phyloP scores from a whole-genome alignment of 1,140 invertebrate species.

The Zaprionus ornatus region DNA sequence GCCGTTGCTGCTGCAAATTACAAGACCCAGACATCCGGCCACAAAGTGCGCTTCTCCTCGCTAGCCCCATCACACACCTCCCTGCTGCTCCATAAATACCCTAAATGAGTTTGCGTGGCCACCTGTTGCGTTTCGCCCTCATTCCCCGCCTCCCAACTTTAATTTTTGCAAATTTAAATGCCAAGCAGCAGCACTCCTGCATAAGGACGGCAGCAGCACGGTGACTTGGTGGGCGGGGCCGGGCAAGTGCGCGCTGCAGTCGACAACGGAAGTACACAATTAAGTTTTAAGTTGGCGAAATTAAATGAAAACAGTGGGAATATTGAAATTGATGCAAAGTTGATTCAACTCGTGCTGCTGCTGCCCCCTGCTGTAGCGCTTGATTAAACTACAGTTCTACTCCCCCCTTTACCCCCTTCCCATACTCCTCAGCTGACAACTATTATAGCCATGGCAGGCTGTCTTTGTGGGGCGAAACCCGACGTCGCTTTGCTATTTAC shows the following conservation, averaged over 20 bases:
- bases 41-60: constrained; percentile 54
- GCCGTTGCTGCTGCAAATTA: constrained; percentile 63
- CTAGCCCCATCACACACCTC: not conserved
- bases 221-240: constrained; percentile 1
- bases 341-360: constrained; percentile 47
- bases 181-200: constrained; percentile 10
- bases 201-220: not conserved
- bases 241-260: constrained; percentile 41
- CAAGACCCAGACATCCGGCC: constrained; percentile 68
- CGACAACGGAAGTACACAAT: constrained; percentile 71
- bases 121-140: constrained; percentile 64
- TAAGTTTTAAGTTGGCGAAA: constrained; percentile 81
- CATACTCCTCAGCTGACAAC: constrained; percentile 14
- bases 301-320: constrained; percentile 82
- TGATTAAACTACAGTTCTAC: constrained; percentile 67
- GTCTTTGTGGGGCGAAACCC: not conserved
- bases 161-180: constrained; percentile 81
- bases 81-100: constrained; percentile 39
- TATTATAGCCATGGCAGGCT: constrained; percentile 19
- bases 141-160: constrained; percentile 40
- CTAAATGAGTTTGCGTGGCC: constrained; percentile 63
- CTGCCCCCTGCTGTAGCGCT: constrained; percentile 42
- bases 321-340: constrained; percentile 82
- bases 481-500: constrained; percentile 60
- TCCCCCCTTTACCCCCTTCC: not conserved